A percentile compares a stretch with the other conserved stretches of the same genome.
phyloP scores from a whole-genome alignment of 1,140 invertebrate genomes.

The Schlechtendalia chinensis region DNA sequence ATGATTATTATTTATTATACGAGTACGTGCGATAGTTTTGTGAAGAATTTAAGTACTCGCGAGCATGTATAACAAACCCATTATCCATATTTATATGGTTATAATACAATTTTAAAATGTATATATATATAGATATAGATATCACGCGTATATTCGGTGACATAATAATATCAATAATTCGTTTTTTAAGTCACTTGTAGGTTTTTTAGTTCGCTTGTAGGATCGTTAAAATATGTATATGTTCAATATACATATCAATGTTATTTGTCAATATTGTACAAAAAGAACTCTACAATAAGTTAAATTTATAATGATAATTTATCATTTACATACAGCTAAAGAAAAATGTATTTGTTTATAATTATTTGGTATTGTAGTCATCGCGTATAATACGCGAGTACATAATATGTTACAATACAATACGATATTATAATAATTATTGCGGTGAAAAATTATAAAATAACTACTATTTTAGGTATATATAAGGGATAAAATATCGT shows the following conservation, averaged over 20 bases:
- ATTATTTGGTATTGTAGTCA: not conserved
- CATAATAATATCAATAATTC: not conserved
- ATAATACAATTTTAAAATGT: too few species aligned
- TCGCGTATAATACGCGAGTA: too few species aligned
- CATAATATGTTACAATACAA: too few species aligned
- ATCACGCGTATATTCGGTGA: slow-evolving; percentile 7
- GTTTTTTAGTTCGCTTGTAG: not conserved
- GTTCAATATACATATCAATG: not conserved
- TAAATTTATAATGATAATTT: not conserved
- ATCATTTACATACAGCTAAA: not conserved
- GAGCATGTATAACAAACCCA: too few species aligned
- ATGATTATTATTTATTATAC: not conserved
- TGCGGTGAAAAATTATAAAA: too few species aligned
- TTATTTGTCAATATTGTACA: slow-evolving; percentile 1
- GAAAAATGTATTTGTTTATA: not conserved
- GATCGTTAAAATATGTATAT: not conserved
- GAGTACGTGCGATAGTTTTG: too few species aligned
- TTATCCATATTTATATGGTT: too few species aligned
- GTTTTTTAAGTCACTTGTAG: not conserved
- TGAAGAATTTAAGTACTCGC: too few species aligned
- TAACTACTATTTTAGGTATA: too few species aligned
- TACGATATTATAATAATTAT: too few species aligned
- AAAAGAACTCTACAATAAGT: not conserved
- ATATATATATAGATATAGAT: too few species aligned
- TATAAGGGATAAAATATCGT: too few species aligned